Evolutionary conservation across 2,797 vertebrate genomes (phyloP), one percentile per base, ranked within the genome.

Genomic region (Peromyscus melanophrys): DNA sequence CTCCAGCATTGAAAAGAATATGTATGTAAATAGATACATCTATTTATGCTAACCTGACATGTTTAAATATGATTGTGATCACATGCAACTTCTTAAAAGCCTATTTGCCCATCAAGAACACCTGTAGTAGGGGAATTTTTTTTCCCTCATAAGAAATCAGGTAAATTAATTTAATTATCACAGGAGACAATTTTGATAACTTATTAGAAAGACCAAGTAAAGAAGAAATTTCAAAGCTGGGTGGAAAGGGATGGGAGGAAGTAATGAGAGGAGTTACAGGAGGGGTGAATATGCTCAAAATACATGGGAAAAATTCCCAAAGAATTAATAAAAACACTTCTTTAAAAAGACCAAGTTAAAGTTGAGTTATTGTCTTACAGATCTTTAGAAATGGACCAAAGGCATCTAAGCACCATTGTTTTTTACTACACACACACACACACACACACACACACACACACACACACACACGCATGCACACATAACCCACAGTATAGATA

Each of bases 311-410:
- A 65, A 84, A 23, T 46, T 65, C 29, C 34, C 40, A 49, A 84
- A 84, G 2, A 65, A 34, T 46, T 46, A 49, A 46, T 84, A 65
- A 46, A 31, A 84, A 65, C 2, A 7, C 40, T 84, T 17, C 29
- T 21, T 49, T 49, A 75, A 25, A 63, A 92, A 84, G 86, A n/a
- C 16, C 37, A 59, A 29, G 34, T 17, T 61, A 55, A 86, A 92
- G 76, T 81, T 81, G 77, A 34, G 5, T 61, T 52, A 69, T 49
- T 69, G 29, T 92, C 40, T 86, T 69, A 40, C 0, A 75, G 52
- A 90, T 84, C 65, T 91, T 93, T 69, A 85, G 87, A 92, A 52
- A 73, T 40, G 37, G 46, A 78, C 40, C 43, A 69, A 87, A 77
- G 23, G 6, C 37, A 59, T 40, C 37, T 55, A 83, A 73, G 43